phyloP scores from a whole-genome alignment of 2,113 vertebrate genomes.

The Megatriorchis doriae region DNA sequence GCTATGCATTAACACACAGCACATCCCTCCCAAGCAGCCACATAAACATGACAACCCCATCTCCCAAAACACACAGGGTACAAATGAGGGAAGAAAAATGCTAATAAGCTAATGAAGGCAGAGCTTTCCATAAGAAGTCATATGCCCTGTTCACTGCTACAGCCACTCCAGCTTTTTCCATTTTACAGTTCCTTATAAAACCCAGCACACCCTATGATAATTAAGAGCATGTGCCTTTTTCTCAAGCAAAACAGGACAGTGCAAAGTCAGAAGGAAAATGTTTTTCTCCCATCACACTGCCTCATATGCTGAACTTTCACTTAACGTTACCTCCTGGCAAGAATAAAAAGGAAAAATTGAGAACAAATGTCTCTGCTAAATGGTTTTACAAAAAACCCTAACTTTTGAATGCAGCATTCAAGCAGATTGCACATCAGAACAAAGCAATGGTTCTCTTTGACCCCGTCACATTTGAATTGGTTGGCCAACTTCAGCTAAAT shows the following conservation, averaged over 20 bases:
- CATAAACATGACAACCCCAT: background rate
- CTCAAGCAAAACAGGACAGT: background rate
- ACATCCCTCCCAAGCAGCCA: background rate
- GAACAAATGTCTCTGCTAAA: background rate
- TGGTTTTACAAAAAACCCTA: background rate
- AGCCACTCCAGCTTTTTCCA: background rate
- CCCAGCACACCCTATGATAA: background rate
- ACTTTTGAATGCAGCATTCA: background rate
- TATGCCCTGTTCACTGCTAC: background rate
- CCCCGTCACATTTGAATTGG: background rate
- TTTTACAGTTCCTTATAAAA: background rate
- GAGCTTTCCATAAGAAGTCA: background rate
- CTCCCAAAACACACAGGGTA: background rate
- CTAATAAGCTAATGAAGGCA: background rate
- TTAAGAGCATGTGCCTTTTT: background rate
- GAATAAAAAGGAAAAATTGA: background rate
- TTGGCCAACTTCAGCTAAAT: background rate
- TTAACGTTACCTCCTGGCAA: background rate
- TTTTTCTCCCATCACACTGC: background rate
- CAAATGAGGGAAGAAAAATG: background rate
- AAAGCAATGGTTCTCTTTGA: background rate
- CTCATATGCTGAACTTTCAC: background rate
- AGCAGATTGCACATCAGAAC: background rate
- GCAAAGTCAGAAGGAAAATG: background rate
- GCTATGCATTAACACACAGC: background rate